A percentile compares a stretch with the other conserved stretches of the same genome.
Evolutionary conservation across 1,140 invertebrate species (phyloP).

Genomic region (Temnothorax curvispinosus): DNA sequence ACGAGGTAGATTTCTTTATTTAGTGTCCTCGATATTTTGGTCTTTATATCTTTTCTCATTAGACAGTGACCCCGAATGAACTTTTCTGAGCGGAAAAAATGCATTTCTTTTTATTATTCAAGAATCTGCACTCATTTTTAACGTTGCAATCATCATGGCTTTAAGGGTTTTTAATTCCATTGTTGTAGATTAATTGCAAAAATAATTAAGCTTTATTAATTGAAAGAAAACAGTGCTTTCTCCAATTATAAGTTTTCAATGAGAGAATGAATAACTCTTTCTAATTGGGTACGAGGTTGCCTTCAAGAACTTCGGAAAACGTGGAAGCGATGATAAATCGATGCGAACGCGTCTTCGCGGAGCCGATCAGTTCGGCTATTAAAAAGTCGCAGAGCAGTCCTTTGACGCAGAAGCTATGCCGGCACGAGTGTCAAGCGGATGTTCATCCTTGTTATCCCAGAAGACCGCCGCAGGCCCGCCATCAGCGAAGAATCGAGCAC

Average conservation of each 20-base stretch:
- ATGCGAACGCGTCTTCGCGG: slow-evolving; percentile 43
- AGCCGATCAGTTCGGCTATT: neutral
- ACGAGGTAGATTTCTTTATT: neutral
- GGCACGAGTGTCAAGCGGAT: neutral
- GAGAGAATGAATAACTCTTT: neutral
- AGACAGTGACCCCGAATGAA: neutral
- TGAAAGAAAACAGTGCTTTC: neutral
- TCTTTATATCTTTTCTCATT: neutral
- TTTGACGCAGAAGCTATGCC: slow-evolving; percentile 32
- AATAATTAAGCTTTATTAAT: neutral
- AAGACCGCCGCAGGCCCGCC: slow-evolving; percentile 25
- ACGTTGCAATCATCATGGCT: neutral
- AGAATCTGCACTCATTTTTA: neutral
- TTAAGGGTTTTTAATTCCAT: neutral
- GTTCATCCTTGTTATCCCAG: slow-evolving; percentile 8
- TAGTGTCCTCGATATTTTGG: neutral
- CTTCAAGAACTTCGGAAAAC: slow-evolving; percentile 58
- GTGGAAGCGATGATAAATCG: slow-evolving; percentile 58
- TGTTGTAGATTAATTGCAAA: neutral
- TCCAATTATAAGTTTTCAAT: neutral
- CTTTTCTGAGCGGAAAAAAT: neutral
- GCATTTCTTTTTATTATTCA: neutral
- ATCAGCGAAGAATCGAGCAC: slow-evolving; percentile 27
- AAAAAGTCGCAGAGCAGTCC: slow-evolving; percentile 61
- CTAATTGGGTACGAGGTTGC: neutral